Evolutionary conservation across 2,888 invertebrate species (phyloP).

Genomic region (Seira musarum): DNA sequence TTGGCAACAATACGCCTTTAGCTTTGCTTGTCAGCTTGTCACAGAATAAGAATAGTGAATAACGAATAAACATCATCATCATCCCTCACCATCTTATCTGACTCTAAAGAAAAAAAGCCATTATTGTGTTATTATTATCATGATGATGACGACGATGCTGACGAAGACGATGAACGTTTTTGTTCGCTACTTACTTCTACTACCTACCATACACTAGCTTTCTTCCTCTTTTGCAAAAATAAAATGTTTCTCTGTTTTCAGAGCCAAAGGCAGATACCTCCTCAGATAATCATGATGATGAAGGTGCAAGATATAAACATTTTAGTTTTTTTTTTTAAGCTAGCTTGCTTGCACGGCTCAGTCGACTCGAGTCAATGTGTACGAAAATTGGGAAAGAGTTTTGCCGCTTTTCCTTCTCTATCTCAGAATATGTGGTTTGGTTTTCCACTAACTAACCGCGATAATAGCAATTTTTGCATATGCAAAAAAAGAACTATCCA

Average conservation of each 20-base stretch:
- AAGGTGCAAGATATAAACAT: not conserved
- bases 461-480: constrained; percentile 1
- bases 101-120: not conserved
- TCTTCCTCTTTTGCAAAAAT: not conserved
- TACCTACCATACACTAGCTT: not conserved
- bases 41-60: not conserved
- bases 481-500: not conserved
- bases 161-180: too few species aligned
- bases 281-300: not conserved
- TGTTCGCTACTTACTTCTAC: too few species aligned
- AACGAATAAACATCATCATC: too few species aligned
- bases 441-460: not conserved
- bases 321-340: too few species aligned
- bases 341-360: too few species aligned
- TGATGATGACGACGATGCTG: not conserved
- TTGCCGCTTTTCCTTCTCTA: not conserved
- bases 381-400: not conserved
- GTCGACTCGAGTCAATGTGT: not conserved
- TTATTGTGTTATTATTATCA: not conserved
- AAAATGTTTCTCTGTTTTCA: not conserved
- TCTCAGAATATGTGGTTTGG: not conserved
- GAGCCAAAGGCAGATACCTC: not conserved
- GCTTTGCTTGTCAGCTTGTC: not conserved
- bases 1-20: not conserved
- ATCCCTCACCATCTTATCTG: not conserved